phyloP scores from a whole-genome alignment of 2,797 vertebrate genomes.

The Danio tinwini region DNA sequence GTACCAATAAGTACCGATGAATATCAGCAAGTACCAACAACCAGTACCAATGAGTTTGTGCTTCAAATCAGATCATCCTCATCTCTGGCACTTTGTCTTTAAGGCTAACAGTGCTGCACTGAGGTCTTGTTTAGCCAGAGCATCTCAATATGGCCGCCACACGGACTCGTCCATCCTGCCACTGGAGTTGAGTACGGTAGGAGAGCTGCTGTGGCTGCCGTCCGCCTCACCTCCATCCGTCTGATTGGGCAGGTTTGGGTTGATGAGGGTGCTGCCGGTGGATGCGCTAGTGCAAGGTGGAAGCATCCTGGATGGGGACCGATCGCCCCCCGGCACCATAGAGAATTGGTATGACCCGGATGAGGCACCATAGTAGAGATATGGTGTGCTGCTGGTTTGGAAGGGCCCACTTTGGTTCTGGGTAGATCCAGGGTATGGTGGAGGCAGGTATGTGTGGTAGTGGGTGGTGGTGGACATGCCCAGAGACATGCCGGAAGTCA shows the following conservation, averaged over 20 bases:
- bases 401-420: constrained; percentile 92
- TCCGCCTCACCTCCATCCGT: constrained; percentile 87
- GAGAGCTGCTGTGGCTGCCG: constrained; percentile 91
- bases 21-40: not conserved
- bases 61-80: constrained; percentile 57
- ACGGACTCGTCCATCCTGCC: constrained; percentile 91
- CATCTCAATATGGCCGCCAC: constrained; percentile 83
- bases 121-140: constrained; percentile 29
- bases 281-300: constrained; percentile 87
- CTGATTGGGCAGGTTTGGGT: constrained; percentile 87
- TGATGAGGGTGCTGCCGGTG: constrained; percentile 87
- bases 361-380: constrained; percentile 91
- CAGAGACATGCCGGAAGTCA: constrained; percentile 91
- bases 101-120: constrained; percentile 50
- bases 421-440: constrained; percentile 89
- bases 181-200: constrained; percentile 89
- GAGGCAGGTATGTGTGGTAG: constrained; percentile 91
- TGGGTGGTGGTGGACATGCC: constrained; percentile 83
- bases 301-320: constrained; percentile 89
- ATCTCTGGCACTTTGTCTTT: constrained; percentile 41
- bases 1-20: not conserved
- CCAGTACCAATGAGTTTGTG: constrained; percentile 49
- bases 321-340: constrained; percentile 89
- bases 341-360: constrained; percentile 91
- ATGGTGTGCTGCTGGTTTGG: constrained; percentile 92